These are phyloP conservation scores for Caenorhabditis macrosperma DNA, from an alignment of 2,888 invertebrate genomes.

Conservation along the genomic window DNA sequence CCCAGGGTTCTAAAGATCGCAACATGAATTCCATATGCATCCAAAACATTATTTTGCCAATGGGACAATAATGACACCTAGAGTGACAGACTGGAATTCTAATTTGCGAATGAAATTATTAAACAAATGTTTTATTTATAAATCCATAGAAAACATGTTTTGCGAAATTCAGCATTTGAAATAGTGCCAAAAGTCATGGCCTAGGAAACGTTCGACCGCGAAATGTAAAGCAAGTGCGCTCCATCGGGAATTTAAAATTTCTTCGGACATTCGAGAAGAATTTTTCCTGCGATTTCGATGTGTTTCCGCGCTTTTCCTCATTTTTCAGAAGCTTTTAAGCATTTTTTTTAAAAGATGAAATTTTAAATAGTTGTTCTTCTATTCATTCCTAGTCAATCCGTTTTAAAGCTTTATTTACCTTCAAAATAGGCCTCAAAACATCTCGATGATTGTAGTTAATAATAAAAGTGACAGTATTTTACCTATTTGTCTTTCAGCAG, in stretches of 20 bases:
- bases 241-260: constrained; percentile 21
- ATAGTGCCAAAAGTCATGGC: background rate
- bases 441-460: too few relatives aligned
- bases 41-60: too few relatives aligned
- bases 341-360: background rate
- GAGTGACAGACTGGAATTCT: too few relatives aligned
- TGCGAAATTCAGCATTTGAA: background rate
- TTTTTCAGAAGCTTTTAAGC: background rate
- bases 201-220: background rate
- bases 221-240: constrained; percentile 23
- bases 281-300: constrained; percentile 25
- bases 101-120: too few relatives aligned
- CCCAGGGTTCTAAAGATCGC: too few relatives aligned
- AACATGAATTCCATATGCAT: too few relatives aligned
- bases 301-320: background rate
- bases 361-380: background rate
- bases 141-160: too few relatives aligned
- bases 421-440: background rate
- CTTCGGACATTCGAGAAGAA: constrained; percentile 55
- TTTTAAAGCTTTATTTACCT: background rate
- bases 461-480: background rate
- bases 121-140: too few relatives aligned
- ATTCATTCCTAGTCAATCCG: background rate
- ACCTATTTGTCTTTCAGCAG: constrained; percentile 22
- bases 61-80: too few relatives aligned